Conservation (phyloP, 2,888 invertebrate species). For the Halocaridina rubra region DNA sequence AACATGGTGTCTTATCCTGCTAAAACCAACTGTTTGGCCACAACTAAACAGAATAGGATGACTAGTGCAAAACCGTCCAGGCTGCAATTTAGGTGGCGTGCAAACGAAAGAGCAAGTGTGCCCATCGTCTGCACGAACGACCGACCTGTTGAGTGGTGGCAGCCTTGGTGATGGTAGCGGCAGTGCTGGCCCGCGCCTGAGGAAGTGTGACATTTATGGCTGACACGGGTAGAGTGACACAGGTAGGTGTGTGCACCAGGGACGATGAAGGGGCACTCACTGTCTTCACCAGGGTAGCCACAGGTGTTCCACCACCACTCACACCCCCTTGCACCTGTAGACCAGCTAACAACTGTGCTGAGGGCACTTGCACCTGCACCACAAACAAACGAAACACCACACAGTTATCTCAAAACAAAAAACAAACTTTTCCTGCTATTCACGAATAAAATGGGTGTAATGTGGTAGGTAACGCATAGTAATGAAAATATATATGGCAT, state of each 20-base stretch:
- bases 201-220: constrained; percentile 54
- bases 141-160: constrained; percentile 44
- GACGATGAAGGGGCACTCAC: constrained; percentile 65
- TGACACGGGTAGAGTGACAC: constrained; percentile 50
- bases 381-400: not conserved
- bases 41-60: no score
- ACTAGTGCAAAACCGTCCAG: not conserved
- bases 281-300: constrained; percentile 77
- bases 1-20: no score
- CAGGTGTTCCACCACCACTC: constrained; percentile 65
- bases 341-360: constrained; percentile 51
- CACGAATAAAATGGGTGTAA: no score
- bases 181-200: constrained; percentile 47
- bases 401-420: no score
- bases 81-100: not conserved
- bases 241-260: constrained; percentile 47
- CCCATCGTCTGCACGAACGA: not conserved
- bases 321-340: constrained; percentile 56
- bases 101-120: not conserved
- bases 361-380: constrained; percentile 52
- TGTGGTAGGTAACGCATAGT: no score
- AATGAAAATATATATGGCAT: no score
- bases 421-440: no score
- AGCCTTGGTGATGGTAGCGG: constrained; percentile 45
- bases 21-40: no score